Percentiles rank a stretch among this genome's conserved stretches.
Evolutionary conservation across 1,140 invertebrate genomes (phyloP).

Genomic region (Microplitis demolitor): DNA sequence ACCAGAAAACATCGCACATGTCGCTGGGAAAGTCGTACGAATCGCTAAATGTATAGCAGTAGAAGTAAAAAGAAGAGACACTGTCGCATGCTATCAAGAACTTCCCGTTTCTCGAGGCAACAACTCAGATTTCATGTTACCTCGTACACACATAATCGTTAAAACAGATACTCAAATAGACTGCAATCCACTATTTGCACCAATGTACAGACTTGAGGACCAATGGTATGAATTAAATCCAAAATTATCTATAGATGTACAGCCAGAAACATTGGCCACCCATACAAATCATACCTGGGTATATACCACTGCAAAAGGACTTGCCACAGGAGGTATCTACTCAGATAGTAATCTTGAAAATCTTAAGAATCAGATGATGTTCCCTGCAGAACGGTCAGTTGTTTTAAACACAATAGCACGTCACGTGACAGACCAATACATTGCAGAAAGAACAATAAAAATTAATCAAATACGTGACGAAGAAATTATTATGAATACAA

Average conservation of each 20-base stretch:
- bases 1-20: slow-evolving; percentile 33
- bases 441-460: too few species aligned
- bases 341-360: neutral
- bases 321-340: slow-evolving; percentile 26
- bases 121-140: too few species aligned
- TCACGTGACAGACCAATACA: too few species aligned
- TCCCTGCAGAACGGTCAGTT: slow-evolving; percentile 29
- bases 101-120: too few species aligned
- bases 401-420: slow-evolving; percentile 33
- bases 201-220: slow-evolving; percentile 19
- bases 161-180: slow-evolving; percentile 13
- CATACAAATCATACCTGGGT: slow-evolving; percentile 33
- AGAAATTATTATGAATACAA: too few species aligned
- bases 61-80: slow-evolving; percentile 16
- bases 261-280: slow-evolving; percentile 32
- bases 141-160: slow-evolving; percentile 26
- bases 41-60: slow-evolving; percentile 34
- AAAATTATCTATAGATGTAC: neutral
- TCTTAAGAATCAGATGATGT: slow-evolving; percentile 16
- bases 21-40: slow-evolving; percentile 35
- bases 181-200: slow-evolving; percentile 21
- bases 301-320: slow-evolving; percentile 17
- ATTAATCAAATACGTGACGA: too few species aligned
- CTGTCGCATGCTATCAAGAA: slow-evolving; percentile 26
- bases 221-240: slow-evolving; percentile 29